A percentile compares a stretch with the other conserved stretches of the same genome.
phyloP scores from a whole-genome alignment of 2,888 invertebrate genomes.

The Patella ulyssiponensis region DNA sequence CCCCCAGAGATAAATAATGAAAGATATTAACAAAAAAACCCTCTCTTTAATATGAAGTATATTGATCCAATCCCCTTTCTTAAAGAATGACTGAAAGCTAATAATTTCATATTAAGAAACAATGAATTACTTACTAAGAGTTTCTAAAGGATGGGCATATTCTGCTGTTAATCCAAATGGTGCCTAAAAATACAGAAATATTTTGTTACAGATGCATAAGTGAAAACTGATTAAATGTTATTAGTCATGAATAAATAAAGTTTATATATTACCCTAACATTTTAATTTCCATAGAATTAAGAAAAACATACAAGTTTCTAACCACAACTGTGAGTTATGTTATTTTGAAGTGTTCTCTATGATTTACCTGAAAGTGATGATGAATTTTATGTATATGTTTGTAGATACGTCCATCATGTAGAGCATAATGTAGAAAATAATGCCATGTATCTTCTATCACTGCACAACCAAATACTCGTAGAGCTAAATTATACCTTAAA shows the following conservation, averaged over 20 bases:
- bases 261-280: no score
- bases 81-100: no score
- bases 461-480: slow-evolving; percentile 40
- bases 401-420: slow-evolving; percentile 62
- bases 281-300: background rate
- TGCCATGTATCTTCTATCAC: slow-evolving; percentile 67
- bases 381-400: slow-evolving; percentile 66
- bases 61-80: no score
- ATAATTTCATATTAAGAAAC: background rate
- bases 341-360: background rate
- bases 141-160: slow-evolving; percentile 67
- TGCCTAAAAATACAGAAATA: slow-evolving; percentile 38
- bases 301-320: background rate
- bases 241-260: no score
- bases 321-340: background rate
- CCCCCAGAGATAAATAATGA: no score
- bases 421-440: slow-evolving; percentile 59
- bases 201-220: no score
- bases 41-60: no score
- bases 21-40: no score
- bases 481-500: slow-evolving; percentile 35
- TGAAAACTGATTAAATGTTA: no score
- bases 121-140: slow-evolving; percentile 54
- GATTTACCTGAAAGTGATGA: slow-evolving; percentile 55
- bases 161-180: slow-evolving; percentile 68